phyloP scores from a whole-genome alignment of 2,888 invertebrate genomes.

The Chrysolina americana region DNA sequence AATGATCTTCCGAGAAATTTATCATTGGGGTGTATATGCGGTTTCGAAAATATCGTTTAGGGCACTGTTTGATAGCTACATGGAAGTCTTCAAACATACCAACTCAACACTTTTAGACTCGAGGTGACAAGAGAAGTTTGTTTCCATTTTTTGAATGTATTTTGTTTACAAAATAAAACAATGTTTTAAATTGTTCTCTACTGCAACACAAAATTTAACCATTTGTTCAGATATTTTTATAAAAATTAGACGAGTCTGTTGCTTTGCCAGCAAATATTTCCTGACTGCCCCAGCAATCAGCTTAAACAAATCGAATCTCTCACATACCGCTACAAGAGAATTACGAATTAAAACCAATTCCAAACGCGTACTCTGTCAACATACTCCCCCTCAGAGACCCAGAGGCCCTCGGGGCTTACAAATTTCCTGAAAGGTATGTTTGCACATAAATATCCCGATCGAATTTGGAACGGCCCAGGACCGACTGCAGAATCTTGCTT shows the following conservation, averaged over 20 bases:
- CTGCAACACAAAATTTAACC: too few species aligned
- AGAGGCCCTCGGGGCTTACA: neutral
- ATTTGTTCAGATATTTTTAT: too few species aligned
- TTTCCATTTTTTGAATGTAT: too few species aligned
- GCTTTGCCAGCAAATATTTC: too few species aligned
- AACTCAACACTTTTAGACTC: too few species aligned
- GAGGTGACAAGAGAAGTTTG: too few species aligned
- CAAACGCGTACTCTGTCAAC: neutral
- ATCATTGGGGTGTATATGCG: neutral
- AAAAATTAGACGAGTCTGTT: too few species aligned
- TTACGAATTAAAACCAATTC: conserved; percentile 13
- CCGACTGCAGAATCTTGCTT: conserved; percentile 8
- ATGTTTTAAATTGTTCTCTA: too few species aligned
- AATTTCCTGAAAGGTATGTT: conserved; percentile 18
- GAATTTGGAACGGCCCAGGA: conserved; percentile 19
- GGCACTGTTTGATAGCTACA: neutral
- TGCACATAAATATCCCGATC: conserved; percentile 1
- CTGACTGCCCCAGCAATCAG: too few species aligned
- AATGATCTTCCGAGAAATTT: neutral
- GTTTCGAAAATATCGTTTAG: neutral
- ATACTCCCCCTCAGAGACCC: neutral
- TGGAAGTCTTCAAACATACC: neutral
- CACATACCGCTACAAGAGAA: neutral
- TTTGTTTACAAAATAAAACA: too few species aligned
- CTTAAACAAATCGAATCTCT: neutral